Percentiles rank a stretch among this genome's conserved stretches.
These are phyloP conservation scores for Hemicrepidius hirtus DNA, from an alignment of 2,888 invertebrate genomes.

Conservation along the genomic window DNA sequence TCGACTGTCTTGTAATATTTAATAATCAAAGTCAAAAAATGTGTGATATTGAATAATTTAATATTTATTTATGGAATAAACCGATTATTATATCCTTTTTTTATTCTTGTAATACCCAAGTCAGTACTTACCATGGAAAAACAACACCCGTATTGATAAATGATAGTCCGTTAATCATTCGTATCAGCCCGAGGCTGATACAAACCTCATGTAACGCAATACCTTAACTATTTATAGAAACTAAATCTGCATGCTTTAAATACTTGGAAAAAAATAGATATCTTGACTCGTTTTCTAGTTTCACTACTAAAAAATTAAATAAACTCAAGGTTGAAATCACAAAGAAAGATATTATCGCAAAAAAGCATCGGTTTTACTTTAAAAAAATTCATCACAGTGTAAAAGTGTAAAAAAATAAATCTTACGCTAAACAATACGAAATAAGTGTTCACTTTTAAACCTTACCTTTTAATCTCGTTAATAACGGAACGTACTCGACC, in stretches of 20 bases:
- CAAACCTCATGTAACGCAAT: not conserved
- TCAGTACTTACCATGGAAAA: too few species aligned
- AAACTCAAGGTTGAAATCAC: too few species aligned
- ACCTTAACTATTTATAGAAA: not conserved
- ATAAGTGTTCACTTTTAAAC: not conserved
- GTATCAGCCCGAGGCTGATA: not conserved
- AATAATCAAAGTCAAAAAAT: not conserved
- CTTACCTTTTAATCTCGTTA: slow-evolving; percentile 61
- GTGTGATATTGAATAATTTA: slow-evolving; percentile 2
- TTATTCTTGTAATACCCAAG: too few species aligned
- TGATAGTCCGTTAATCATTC: not conserved
- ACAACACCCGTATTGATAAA: too few species aligned
- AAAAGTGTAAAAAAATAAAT: not conserved
- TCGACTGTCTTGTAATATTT: slow-evolving; percentile 14
- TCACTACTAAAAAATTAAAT: too few species aligned
- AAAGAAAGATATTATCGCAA: too few species aligned
- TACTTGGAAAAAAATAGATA: too few species aligned
- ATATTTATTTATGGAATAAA: slow-evolving; percentile 3
- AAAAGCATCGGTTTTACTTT: too few species aligned
- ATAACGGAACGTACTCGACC: slow-evolving; percentile 61
- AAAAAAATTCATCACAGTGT: not conserved
- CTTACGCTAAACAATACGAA: not conserved
- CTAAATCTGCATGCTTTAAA: slow-evolving; percentile 2
- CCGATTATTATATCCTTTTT: too few species aligned
- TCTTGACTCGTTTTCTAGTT: too few species aligned